Evolutionary conservation across 2,797 vertebrate species (phyloP), one percentile per base, ranked within the genome.

Genomic region (Onychomys torridus): DNA sequence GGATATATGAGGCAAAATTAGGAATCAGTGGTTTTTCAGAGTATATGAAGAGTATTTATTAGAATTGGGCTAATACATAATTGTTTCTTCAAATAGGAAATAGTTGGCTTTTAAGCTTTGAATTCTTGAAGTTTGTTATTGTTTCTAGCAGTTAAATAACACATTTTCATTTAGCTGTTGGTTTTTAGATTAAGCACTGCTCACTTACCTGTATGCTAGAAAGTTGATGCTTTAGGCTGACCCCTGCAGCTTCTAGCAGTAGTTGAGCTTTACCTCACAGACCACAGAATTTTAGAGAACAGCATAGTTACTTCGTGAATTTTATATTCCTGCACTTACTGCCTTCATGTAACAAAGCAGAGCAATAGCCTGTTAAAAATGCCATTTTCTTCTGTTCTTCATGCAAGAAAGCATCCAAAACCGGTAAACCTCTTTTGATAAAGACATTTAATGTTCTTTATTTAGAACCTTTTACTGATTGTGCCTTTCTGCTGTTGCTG

Each of bases 401-500:
- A 61, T 98, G 97, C 98, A 98, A 98, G 98, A 98, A 98, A 97
- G 98, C 97, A 98, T 98, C 97, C 98, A 98, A 97, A 98, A 75
- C 97, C 97, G 98, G 94, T 98, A 98, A 98, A 98, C 97, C 94
- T 98, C 98, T 98, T 90, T 97, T 78, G 29, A 97, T 67, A 63
- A 95, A 84, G 78, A 93, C 57, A 52, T 87, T 87, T 89, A 94
- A 69, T 90, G 73, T 16, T 95, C 4, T 73, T 89, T n/a, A 89
- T 0, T 96, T 82, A 94, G 55, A 95, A 93, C 76, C 25, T 84
- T 92, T 73, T 75, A 29, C 21, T 96, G 83, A 87, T 76, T 95
- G 93, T 94, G 21, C 59, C 89, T 77, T 92, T 92, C n/a, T 91
- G 43, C 43, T 96, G 5, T 75, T 55, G 5, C 55, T 55, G 89